These are phyloP conservation scores for Cephus spinipes DNA, from an alignment of 2,888 invertebrate species.

Conservation along the genomic window DNA sequence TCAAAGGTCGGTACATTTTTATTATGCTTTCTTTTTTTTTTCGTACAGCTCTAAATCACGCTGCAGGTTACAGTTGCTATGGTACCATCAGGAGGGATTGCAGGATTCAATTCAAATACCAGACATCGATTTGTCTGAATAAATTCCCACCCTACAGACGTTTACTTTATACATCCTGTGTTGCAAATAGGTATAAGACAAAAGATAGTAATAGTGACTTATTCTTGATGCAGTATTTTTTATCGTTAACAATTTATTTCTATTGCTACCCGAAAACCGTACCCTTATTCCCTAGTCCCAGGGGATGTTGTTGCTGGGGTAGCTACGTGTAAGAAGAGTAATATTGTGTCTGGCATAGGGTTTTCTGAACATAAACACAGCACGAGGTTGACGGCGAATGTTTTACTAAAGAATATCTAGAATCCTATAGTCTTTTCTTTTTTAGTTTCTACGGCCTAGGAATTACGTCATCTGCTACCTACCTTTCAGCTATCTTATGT, in stretches of 20 bases:
- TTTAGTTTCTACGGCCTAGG: not conserved
- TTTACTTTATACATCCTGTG: too few species aligned
- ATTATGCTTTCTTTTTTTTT: not conserved
- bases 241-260: too few species aligned
- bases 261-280: too few species aligned
- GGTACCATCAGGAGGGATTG: too few species aligned
- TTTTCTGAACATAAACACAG: constrained; percentile 46
- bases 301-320: too few species aligned
- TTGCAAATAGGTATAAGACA: too few species aligned
- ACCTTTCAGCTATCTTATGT: not conserved
- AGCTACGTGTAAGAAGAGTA: constrained; percentile 40
- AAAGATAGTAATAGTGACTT: too few species aligned
- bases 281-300: too few species aligned
- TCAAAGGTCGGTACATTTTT: not conserved
- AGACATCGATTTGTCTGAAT: too few species aligned
- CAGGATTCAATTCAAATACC: too few species aligned
- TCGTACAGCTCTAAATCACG: not conserved
- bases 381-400: constrained; percentile 39
- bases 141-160: too few species aligned
- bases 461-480: not conserved
- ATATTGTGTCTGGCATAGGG: constrained; percentile 48
- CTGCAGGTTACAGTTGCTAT: not conserved
- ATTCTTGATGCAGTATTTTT: too few species aligned
- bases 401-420: constrained; percentile 29
- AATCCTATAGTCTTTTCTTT: not conserved